Base-by-base conservation (phyloP, 1,140 invertebrate genomes). In the Bombus pyrosoma region DNA sequence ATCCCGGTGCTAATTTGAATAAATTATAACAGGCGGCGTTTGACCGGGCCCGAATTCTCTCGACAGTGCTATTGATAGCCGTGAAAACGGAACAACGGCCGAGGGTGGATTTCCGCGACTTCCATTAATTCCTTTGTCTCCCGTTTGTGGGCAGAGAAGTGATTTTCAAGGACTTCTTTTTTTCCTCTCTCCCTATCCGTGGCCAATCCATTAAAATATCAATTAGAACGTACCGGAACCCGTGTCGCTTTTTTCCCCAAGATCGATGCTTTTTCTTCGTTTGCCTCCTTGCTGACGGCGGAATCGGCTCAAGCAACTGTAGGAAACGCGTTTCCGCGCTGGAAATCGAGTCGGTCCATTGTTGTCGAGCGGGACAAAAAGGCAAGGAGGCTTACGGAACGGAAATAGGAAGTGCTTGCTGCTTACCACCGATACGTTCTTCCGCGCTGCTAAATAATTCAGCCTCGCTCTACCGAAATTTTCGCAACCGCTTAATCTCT, bases 41-140 rank as follows among this genome's bases (percentile, higher is more conserved):
- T 93, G 93, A 93, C 92, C 87, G 89, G 71, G 41, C 80, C 86
- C 80, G 73, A 86, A 87, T 91, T 81, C 86, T 78, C 86, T 74
- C 80, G 69, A 73, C 84, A 79, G 81, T 64, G 88, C 89, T 92
- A 92, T 91, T 91, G 91, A 91, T 92, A 90, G 86, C 87, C 83
- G 83, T 87, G 87, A 89, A 91, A 87, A 90, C 81, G 87, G 86
- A 87, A 90, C 88, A 86, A 86, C 85, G 83, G 78, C 72, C 73
- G 39, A 25, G 12, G 6, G 39, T 28, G 64, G 78, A 88, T 91
- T 88, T 94, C 91, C 93, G 91, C 86, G 94, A 93, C 92, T 95
- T 94, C 93, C 93, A 94, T 95, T 94, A 94, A 95, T 94, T 94
- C 93, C 92, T 94, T 95, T 95, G 94, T 95, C 91, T 95, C 92